Base-by-base conservation (phyloP, 2,113 vertebrate genomes). In the Saguinus midas region DNA sequence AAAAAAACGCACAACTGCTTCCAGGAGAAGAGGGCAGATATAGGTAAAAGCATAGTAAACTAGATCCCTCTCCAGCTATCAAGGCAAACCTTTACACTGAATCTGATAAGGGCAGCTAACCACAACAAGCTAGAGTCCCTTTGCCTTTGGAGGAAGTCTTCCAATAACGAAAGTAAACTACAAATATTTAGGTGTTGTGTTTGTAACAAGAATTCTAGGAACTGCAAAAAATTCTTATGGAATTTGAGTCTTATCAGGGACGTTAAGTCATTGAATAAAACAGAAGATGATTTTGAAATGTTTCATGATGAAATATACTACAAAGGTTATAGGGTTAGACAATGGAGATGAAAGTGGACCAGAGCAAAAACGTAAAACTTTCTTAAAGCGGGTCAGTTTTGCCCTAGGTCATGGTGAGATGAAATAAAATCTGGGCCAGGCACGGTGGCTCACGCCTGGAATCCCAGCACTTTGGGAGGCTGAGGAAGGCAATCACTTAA, bases 251-350 rank as follows among this genome's bases (percentile, higher is more conserved):
- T 94, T 88, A 61, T 21, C 61, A n/a, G 55, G 45, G 45, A 70
- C 66, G 50, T 61, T 61, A 94, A 93, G n/a, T 82, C 82, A 91
- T 0, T 11, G 25, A 89, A 75, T 35, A 94, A 94, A 95, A 89
- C 21, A 76, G n/a, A 96, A 61, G 58, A 92, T 66, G 58, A 61
- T 23, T 80, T 61, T n/a, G 21, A 81, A 90, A 70, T 55, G 57
- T 90, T 48, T 79, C 70, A 82, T 88, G 88, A 93, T 68, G 82
- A 93, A 94, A 87, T 73, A 84, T 0, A 83, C 29, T 3, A 70
- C 48, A 64, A 82, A 94, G 57, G 16, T 86, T 43, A 80, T 1
- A 20, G 75, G 45, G 43, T 68, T 61, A 88, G 50, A 64, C 50
- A 35, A 50, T 8, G 52, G 35, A 84, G 9, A 57, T 16, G 55